Percentiles rank a stretch among this genome's conserved stretches.
These are phyloP conservation scores for Procambarus clarkii DNA, from an alignment of 1,140 invertebrate species.

Conservation along the genomic window DNA sequence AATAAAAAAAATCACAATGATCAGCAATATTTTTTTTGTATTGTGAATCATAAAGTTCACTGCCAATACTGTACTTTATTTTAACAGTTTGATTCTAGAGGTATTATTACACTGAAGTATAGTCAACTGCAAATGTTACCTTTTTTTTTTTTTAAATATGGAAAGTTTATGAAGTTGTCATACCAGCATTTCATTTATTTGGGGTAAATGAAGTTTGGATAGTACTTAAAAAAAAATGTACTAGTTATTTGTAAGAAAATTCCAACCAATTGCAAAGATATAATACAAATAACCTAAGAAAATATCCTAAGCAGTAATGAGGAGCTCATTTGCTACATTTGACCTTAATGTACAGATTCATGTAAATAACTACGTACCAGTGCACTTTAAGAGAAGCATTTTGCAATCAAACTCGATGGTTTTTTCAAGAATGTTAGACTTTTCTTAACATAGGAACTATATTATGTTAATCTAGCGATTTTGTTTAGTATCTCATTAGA, in stretches of 20 bases:
- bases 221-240: background rate
- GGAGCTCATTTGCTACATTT: constrained; percentile 26
- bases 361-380: too few species aligned
- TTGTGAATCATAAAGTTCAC: constrained; percentile 42
- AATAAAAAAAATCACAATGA: constrained; percentile 31
- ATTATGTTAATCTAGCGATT: too few species aligned
- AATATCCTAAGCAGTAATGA: constrained; percentile 15
- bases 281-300: background rate
- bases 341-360: background rate
- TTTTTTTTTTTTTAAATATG: constrained; percentile 23
- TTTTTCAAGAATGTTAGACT: too few species aligned
- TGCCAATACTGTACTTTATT: constrained; percentile 19
- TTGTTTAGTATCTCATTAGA: too few species aligned
- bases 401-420: too few species aligned
- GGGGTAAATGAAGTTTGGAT: background rate
- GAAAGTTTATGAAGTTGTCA: background rate
- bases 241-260: background rate
- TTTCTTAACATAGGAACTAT: too few species aligned
- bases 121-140: background rate
- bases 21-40: constrained; percentile 22
- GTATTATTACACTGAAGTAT: background rate
- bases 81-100: background rate
- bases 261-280: background rate
- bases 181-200: background rate
- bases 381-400: too few species aligned